Conservation (phyloP, 2,797 vertebrate genomes). For the Urophycis tenuis region DNA sequence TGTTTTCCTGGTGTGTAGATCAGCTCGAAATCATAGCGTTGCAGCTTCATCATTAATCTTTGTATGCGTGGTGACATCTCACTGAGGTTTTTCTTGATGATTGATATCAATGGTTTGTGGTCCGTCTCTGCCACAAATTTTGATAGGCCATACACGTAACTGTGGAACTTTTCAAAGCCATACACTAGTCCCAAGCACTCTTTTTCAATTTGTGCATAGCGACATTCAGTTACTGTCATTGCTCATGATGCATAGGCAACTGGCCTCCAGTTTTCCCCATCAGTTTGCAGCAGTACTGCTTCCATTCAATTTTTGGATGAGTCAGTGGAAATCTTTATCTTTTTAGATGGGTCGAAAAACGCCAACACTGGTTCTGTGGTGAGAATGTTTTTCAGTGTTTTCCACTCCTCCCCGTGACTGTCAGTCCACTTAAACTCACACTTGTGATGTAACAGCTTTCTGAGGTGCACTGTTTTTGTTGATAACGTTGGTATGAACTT, state of each 20-base stretch:
- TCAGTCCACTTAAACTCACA: slow-evolving; percentile 2
- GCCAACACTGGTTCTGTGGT: slow-evolving; percentile 25
- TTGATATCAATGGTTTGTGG: background rate
- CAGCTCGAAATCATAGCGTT: background rate
- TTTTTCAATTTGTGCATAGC: too few species aligned
- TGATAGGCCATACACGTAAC: background rate
- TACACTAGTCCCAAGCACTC: background rate
- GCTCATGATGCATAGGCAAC: background rate
- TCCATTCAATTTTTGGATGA: slow-evolving; percentile 5
- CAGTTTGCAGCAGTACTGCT: slow-evolving; percentile 4
- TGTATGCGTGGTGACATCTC: too few species aligned
- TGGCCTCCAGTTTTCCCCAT: background rate
- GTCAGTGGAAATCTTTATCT: slow-evolving; percentile 20
- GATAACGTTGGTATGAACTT: background rate
- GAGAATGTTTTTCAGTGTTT: slow-evolving; percentile 8
- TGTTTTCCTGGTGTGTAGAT: slow-evolving; percentile 1
- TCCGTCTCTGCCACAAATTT: background rate
- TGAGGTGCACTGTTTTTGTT: background rate
- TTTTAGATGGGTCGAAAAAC: slow-evolving; percentile 12
- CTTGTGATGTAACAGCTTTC: background rate
- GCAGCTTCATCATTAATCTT: too few species aligned
- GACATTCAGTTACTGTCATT: background rate
- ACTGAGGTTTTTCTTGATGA: too few species aligned
- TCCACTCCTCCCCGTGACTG: slow-evolving; percentile 18
- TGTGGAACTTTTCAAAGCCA: background rate